A percentile compares a stretch with the other conserved stretches of the same genome.
phyloP scores from a whole-genome alignment of 2,888 invertebrate genomes.

The Drosophila austrosaltans region DNA sequence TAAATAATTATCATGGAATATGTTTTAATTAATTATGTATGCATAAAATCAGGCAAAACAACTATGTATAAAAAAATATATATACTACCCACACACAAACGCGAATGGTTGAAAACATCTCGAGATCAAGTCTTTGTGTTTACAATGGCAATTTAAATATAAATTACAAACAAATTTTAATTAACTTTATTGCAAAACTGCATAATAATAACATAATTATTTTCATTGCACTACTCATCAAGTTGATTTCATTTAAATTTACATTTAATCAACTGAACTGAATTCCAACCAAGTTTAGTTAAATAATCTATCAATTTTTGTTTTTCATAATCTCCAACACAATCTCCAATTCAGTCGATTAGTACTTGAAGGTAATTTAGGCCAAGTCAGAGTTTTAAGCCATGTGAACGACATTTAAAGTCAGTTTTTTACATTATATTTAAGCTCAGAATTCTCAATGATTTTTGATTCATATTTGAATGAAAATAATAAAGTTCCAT shows the following conservation, averaged over 20 bases:
- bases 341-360: no score
- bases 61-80: constrained; percentile 4
- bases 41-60: constrained; percentile 10
- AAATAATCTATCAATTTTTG: no score
- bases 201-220: constrained; percentile 7
- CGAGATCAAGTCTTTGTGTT: constrained; percentile 13
- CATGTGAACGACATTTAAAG: no score
- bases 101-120: background rate
- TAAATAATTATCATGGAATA: constrained; percentile 49
- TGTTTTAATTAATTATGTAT: constrained; percentile 43
- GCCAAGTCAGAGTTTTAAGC: no score
- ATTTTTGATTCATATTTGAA: no score
- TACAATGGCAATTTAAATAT: constrained; percentile 7
- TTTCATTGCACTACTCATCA: constrained; percentile 2
- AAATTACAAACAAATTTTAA: constrained; percentile 7
- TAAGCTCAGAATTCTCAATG: no score
- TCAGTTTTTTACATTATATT: no score
- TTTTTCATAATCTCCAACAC: no score
- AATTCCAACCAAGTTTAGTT: no score
- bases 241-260: background rate
- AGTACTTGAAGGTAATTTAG: no score
- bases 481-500: no score
- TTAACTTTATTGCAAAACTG: constrained; percentile 7
- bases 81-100: background rate
- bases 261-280: background rate